These are phyloP conservation scores for Pampus argenteus DNA, from an alignment of 2,797 vertebrate species.

Conservation along the genomic window DNA sequence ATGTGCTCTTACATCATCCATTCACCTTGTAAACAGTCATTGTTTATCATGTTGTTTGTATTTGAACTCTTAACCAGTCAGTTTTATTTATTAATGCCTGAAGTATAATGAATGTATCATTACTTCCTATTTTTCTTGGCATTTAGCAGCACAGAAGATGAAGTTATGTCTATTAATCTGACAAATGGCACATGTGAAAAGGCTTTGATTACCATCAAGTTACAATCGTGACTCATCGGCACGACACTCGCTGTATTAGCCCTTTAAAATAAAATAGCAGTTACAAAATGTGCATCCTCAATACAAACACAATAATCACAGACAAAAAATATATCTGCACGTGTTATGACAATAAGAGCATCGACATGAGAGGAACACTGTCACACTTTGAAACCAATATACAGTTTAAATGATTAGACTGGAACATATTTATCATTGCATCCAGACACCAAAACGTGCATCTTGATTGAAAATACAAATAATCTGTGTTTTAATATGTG, in stretches of 20 bases:
- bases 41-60: slow-evolving; percentile 30
- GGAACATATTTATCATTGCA: background rate
- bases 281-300: slow-evolving; percentile 38
- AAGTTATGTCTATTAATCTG: slow-evolving; percentile 30
- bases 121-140: background rate
- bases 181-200: slow-evolving; percentile 68
- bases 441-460: slow-evolving; percentile 32
- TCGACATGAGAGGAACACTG: background rate
- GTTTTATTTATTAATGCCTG: slow-evolving; percentile 10
- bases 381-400: slow-evolving; percentile 5
- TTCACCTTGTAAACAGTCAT: slow-evolving; percentile 53
- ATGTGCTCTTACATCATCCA: slow-evolving; percentile 28
- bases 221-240: slow-evolving; percentile 63
- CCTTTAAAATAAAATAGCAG: slow-evolving; percentile 67
- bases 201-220: slow-evolving; percentile 67
- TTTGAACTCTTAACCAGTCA: background rate
- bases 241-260: slow-evolving; percentile 59
- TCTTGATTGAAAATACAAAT: slow-evolving; percentile 40
- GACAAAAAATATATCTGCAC: slow-evolving; percentile 23
- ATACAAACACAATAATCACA: slow-evolving; percentile 50
- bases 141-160: slow-evolving; percentile 2
- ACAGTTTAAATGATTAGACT: slow-evolving; percentile 8
- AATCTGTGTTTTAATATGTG: slow-evolving; percentile 3
- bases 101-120: slow-evolving; percentile 7
- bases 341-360: slow-evolving; percentile 17